phyloP scores from a whole-genome alignment of 2,797 vertebrate species.

The Sternarchorhynchus goeldii region DNA sequence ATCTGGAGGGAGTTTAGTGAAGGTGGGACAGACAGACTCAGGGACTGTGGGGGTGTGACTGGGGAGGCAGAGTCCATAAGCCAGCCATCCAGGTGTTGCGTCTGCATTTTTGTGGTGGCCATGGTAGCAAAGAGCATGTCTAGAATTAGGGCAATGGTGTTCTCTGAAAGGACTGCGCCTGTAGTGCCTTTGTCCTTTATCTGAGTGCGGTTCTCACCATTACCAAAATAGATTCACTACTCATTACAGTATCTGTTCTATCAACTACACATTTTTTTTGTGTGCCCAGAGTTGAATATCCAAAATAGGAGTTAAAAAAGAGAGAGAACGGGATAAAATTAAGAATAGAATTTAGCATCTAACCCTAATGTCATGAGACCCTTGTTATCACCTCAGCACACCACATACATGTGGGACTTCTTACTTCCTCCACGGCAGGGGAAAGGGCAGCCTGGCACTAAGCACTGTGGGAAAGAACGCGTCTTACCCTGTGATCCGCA shows the following conservation, averaged over 20 bases:
- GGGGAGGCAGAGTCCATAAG: slow-evolving; percentile 39
- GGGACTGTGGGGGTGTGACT: neutral
- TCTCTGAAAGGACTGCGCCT: slow-evolving; percentile 35
- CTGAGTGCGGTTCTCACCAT: neutral
- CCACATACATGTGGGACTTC: neutral
- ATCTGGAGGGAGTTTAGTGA: slow-evolving; percentile 33
- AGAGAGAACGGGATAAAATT: neutral
- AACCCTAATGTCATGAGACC: neutral
- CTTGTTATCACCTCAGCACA: slow-evolving; percentile 1
- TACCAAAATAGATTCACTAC: neutral
- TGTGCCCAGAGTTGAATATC: no score
- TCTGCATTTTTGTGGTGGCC: slow-evolving; percentile 67
- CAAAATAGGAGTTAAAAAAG: neutral
- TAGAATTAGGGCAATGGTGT: slow-evolving; percentile 64
- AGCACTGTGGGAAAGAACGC: slow-evolving; percentile 26
- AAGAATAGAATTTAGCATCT: slow-evolving; percentile 2
- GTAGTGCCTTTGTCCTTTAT: neutral
- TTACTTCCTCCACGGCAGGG: slow-evolving; percentile 11
- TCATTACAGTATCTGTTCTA: neutral
- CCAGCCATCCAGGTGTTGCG: slow-evolving; percentile 71
- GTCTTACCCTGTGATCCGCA: slow-evolving; percentile 92
- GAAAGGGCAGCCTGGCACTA: slow-evolving; percentile 23
- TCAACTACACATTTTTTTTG: slow-evolving; percentile 4
- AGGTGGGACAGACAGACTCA: slow-evolving; percentile 16
- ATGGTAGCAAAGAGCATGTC: slow-evolving; percentile 58